Percentiles rank a stretch among this genome's conserved stretches.
These are phyloP conservation scores for Matsumurasca onukii DNA, from an alignment of 1,140 invertebrate genomes.

Conservation along the genomic window DNA sequence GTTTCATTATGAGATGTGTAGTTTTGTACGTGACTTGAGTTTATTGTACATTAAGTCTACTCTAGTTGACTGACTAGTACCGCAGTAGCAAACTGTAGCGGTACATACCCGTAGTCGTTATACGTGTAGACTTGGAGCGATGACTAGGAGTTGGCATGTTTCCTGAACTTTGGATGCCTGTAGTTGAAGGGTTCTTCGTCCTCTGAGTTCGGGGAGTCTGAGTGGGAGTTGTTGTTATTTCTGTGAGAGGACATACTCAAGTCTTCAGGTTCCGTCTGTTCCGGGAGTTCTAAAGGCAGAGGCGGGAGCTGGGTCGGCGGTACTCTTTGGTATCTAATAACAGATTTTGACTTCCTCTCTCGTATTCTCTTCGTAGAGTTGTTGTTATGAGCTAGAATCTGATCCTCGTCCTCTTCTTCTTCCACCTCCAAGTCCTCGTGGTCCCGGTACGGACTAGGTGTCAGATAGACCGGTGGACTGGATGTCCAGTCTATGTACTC, in stretches of 20 bases:
- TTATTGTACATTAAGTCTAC: no score
- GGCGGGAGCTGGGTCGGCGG: conserved; percentile 37
- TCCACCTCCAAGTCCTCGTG: conserved; percentile 45
- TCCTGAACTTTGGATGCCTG: conserved; percentile 35
- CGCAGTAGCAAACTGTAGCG: no score
- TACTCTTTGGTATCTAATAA: conserved; percentile 44
- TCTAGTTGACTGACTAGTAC: background rate
- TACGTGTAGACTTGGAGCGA: conserved; percentile 20
- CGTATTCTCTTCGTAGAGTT: conserved; percentile 42
- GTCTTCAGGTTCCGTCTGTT: conserved; percentile 89
- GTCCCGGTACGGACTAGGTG: background rate
- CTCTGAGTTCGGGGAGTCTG: conserved; percentile 30
- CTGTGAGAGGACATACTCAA: conserved; percentile 58
- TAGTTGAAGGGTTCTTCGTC: conserved; percentile 31
- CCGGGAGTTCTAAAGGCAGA: conserved; percentile 54
- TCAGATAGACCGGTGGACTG: conserved; percentile 27
- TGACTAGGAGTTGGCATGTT: conserved; percentile 35
- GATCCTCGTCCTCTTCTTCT: conserved; percentile 37
- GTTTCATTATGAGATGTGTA: no score
- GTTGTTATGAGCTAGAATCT: conserved; percentile 42
- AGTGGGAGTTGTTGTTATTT: conserved; percentile 37
- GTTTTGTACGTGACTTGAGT: no score
- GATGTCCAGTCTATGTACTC: conserved; percentile 15
- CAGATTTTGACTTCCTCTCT: conserved; percentile 46
- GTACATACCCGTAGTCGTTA: conserved; percentile 41